A percentile compares a stretch with the other conserved stretches of the same genome.
These are phyloP conservation scores for Ochotona princeps DNA, from an alignment of 2,113 vertebrate genomes.

Conservation along the genomic window DNA sequence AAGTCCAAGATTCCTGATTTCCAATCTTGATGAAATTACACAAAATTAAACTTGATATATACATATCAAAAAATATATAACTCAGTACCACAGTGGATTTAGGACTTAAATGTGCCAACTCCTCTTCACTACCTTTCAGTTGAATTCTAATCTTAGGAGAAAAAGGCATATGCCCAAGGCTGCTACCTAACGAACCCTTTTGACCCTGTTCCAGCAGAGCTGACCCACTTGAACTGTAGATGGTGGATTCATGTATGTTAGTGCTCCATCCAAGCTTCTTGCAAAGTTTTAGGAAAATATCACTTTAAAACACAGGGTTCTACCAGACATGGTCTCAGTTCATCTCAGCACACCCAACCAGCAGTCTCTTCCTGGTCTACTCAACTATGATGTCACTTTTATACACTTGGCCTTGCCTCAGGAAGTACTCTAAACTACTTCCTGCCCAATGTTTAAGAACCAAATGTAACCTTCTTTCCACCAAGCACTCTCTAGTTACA, in stretches of 20 bases:
- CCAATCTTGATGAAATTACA: background rate
- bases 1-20: background rate
- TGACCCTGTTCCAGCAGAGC: background rate
- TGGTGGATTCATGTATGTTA: background rate
- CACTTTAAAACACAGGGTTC: background rate
- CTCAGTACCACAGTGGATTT: background rate
- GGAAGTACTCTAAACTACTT: background rate
- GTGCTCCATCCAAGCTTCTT: background rate
- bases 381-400: background rate
- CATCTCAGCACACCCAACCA: background rate
- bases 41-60: background rate
- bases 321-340: background rate
- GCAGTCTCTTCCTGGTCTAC: background rate
- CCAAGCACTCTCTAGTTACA: background rate
- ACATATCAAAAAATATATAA: background rate
- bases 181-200: background rate
- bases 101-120: background rate
- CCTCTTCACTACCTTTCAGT: background rate
- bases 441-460: no score
- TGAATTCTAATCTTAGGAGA: background rate
- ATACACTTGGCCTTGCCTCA: background rate
- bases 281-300: background rate
- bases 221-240: background rate
- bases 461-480: background rate
- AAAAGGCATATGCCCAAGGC: background rate